A percentile compares a stretch with the other conserved stretches of the same genome.
phyloP scores from a whole-genome alignment of 2,113 vertebrate species.

The Pandion haliaetus region DNA sequence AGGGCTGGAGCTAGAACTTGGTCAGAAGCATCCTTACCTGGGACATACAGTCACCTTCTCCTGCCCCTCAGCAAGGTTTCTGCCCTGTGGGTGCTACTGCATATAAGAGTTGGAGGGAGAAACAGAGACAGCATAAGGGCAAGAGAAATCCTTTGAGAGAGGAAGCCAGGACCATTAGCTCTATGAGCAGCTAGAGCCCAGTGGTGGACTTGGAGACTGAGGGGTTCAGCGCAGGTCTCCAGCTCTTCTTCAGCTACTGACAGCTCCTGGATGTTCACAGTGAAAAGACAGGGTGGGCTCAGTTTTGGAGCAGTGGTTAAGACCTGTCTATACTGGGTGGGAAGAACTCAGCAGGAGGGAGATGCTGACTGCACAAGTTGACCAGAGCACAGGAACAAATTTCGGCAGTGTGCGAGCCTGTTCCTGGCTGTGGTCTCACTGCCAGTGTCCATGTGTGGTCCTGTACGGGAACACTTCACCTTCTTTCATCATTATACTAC shows the following conservation, averaged over 20 bases:
- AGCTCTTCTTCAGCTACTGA: not conserved
- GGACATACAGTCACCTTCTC: not conserved
- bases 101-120: not conserved
- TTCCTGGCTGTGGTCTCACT: not conserved
- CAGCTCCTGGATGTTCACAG: not conserved
- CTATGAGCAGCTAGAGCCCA: not conserved
- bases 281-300: not conserved
- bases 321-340: not conserved
- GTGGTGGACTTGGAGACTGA: not conserved
- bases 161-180: not conserved
- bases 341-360: not conserved
- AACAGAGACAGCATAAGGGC: not conserved
- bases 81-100: not conserved
- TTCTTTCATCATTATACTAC: not conserved
- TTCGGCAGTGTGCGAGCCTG: not conserved
- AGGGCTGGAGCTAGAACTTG: not conserved
- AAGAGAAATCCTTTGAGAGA: not conserved
- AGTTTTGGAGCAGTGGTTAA: not conserved
- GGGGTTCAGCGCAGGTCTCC: not conserved
- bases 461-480: not conserved
- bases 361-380: not conserved
- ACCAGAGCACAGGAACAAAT: not conserved
- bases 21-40: not conserved
- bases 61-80: not conserved
- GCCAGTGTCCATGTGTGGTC: not conserved